Evolutionary conservation across 2,113 vertebrate species (phyloP).

Genomic region (Oryzias javanicus): DNA sequence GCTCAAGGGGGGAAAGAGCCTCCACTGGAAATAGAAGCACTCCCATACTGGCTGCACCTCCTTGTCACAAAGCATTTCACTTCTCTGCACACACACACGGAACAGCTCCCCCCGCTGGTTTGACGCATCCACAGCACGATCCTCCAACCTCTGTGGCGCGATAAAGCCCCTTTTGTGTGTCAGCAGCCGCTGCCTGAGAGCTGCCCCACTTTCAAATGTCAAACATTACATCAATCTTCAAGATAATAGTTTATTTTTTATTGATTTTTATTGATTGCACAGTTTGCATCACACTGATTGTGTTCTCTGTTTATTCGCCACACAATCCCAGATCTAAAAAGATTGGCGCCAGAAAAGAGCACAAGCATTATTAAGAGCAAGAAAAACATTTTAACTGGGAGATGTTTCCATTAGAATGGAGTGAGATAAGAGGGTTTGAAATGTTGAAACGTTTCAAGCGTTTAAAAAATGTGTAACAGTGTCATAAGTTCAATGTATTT

Average conservation of each 20-base stretch:
- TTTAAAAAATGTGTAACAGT: constrained; percentile 1
- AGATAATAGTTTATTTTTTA: constrained; percentile 15
- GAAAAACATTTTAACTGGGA: too few species aligned
- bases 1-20: constrained; percentile 26
- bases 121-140: constrained; percentile 30
- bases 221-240: constrained; percentile 24
- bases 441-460: not conserved
- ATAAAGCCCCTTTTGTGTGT: not conserved
- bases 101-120: constrained; percentile 75
- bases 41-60: not conserved
- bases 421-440: constrained; percentile 4
- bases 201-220: constrained; percentile 40
- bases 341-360: too few species aligned
- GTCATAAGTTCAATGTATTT: not conserved
- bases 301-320: constrained; percentile 13
- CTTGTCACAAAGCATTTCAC: constrained; percentile 19
- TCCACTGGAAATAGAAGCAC: constrained; percentile 8
- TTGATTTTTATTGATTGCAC: constrained; percentile 5
- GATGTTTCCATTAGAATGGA: not conserved
- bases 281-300: constrained; percentile 27
- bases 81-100: constrained; percentile 20
- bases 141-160: too few species aligned
- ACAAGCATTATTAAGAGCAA: too few species aligned
- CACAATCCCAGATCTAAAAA: constrained; percentile 6
- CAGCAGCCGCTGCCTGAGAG: not conserved